Conservation (phyloP, 2,888 invertebrate genomes). For the Drosophila stalkeri region DNA sequence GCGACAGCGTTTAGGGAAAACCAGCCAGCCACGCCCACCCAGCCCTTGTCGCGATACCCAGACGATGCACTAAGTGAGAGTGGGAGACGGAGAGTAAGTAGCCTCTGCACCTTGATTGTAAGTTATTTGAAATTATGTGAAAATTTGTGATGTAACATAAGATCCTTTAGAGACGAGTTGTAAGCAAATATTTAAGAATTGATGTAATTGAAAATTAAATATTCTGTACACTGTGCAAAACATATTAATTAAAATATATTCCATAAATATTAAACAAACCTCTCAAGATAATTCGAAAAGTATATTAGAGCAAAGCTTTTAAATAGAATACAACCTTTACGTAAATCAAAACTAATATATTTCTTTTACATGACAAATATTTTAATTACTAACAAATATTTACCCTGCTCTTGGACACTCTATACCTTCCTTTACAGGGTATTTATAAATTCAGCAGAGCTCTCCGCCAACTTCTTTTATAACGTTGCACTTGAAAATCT, state of each 20-base stretch:
- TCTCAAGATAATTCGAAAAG: too few species aligned
- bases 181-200: not conserved
- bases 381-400: not conserved
- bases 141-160: constrained; percentile 51
- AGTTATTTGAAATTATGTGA: constrained; percentile 81
- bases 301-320: too few species aligned
- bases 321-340: not conserved
- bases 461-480: constrained; percentile 16
- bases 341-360: not conserved
- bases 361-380: too few species aligned
- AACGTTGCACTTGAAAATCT: constrained; percentile 71
- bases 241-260: too few species aligned
- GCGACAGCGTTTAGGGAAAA: constrained; percentile 60
- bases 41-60: constrained; percentile 8
- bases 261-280: too few species aligned
- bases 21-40: constrained; percentile 42
- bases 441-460: constrained; percentile 17
- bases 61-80: constrained; percentile 4
- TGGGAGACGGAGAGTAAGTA: constrained; percentile 5
- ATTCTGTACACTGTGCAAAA: too few species aligned
- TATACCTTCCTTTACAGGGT: constrained; percentile 11
- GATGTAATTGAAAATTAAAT: too few species aligned
- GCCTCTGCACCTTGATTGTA: constrained; percentile 79
- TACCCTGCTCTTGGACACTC: not conserved
- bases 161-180: not conserved